Evolutionary conservation across 2,113 vertebrate species (phyloP).

Genomic region (Sinosuthora webbiana): DNA sequence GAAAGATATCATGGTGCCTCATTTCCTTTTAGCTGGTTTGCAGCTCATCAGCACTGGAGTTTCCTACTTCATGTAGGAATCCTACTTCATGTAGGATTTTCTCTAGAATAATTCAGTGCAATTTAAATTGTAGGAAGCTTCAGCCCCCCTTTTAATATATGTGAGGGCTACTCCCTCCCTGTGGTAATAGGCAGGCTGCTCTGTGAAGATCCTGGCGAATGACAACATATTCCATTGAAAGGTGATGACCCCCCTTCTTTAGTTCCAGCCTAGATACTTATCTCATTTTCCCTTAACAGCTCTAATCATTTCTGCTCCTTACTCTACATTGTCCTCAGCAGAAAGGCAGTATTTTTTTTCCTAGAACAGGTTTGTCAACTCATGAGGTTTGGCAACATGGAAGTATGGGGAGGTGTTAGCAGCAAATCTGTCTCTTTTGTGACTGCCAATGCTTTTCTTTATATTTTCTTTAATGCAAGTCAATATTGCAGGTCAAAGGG

Average conservation of each 20-base stretch:
- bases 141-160: neutral
- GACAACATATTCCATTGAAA: neutral
- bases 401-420: neutral
- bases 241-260: neutral
- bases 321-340: neutral
- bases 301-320: neutral
- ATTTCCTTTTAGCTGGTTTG: neutral
- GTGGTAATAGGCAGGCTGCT: neutral
- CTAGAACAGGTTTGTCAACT: neutral
- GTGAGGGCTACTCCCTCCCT: fast-evolving
- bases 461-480: neutral
- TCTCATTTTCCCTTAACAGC: neutral
- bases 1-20: neutral
- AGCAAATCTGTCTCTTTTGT: neutral
- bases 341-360: neutral
- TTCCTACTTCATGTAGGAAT: neutral
- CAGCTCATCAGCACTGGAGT: neutral
- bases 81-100: neutral
- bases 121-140: neutral
- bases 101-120: neutral
- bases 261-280: neutral
- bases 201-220: neutral
- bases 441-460: neutral
- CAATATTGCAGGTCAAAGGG: neutral
- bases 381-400: neutral